These are phyloP conservation scores for Drosophila emarginata DNA, from an alignment of 2,888 invertebrate species.

Conservation along the genomic window DNA sequence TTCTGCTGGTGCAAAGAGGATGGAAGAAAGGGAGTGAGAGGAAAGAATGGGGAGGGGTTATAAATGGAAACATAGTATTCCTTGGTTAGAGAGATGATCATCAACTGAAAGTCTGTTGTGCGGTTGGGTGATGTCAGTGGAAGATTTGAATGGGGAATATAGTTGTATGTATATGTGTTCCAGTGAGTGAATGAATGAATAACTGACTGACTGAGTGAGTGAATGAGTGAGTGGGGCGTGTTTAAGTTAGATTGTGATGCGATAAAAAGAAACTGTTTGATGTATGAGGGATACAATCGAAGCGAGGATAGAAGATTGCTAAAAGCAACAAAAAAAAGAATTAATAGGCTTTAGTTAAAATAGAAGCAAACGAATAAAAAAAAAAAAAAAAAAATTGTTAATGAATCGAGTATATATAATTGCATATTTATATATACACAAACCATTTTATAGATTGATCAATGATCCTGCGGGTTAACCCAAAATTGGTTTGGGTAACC, in stretches of 20 bases:
- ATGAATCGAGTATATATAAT: not conserved
- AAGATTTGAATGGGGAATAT: constrained; percentile 18
- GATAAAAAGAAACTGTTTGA: constrained; percentile 47
- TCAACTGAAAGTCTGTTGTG: constrained; percentile 8
- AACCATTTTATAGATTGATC: no score
- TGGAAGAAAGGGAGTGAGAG: not conserved
- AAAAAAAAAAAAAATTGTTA: constrained; percentile 12
- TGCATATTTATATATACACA: not conserved
- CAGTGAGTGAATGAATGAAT: constrained; percentile 18
- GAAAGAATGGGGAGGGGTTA: constrained; percentile 11
- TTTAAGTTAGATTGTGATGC: constrained; percentile 38
- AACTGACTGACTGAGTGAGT: constrained; percentile 8
- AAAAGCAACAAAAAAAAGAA: no score
- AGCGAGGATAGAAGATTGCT: constrained; percentile 33
- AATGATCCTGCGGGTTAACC: constrained; percentile 7
- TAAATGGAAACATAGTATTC: constrained; percentile 36
- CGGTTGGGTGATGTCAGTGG: constrained; percentile 37
- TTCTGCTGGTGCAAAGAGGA: constrained; percentile 35
- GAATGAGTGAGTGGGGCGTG: constrained; percentile 44
- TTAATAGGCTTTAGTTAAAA: constrained; percentile 24
- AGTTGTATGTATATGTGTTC: not conserved
- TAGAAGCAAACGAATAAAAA: not conserved
- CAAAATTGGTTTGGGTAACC: constrained; percentile 26
- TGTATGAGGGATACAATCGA: constrained; percentile 32
- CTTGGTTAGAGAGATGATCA: constrained; percentile 12